Evolutionary conservation across 2,888 invertebrate species (phyloP).

Genomic region (Lamellibrachia columna): DNA sequence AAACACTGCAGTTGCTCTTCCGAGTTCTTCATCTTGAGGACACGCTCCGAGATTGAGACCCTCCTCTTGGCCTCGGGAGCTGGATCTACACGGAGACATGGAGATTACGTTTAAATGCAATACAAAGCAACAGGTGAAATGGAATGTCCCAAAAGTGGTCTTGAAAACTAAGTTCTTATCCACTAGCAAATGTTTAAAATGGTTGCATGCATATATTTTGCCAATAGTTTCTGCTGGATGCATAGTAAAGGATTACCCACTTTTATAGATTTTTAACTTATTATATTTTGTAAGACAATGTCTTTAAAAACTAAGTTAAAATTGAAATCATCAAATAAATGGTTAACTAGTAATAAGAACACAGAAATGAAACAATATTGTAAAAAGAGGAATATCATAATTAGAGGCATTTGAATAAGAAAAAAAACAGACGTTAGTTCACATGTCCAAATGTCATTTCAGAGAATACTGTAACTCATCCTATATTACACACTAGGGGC

Average conservation of each 20-base stretch:
- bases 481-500: not conserved
- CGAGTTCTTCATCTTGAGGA: not conserved
- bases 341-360: too few species aligned
- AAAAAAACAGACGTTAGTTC: not conserved
- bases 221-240: too few species aligned
- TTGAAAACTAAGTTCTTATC: not conserved
- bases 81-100: not conserved
- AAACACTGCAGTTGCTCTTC: not conserved
- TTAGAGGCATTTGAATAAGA: too few species aligned
- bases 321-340: too few species aligned
- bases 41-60: not conserved
- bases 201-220: too few species aligned
- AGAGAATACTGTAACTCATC: not conserved
- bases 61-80: not conserved
- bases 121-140: not conserved
- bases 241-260: too few species aligned
- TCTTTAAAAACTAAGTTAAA: too few species aligned
- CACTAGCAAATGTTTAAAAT: not conserved
- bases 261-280: too few species aligned
- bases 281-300: too few species aligned
- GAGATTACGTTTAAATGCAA: not conserved
- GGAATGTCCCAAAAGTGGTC: not conserved
- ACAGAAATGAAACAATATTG: too few species aligned
- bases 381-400: too few species aligned
- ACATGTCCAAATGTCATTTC: not conserved